Evolutionary conservation across 2,797 vertebrate species (phyloP).

Genomic region (Enteromius thamalakanensis): DNA sequence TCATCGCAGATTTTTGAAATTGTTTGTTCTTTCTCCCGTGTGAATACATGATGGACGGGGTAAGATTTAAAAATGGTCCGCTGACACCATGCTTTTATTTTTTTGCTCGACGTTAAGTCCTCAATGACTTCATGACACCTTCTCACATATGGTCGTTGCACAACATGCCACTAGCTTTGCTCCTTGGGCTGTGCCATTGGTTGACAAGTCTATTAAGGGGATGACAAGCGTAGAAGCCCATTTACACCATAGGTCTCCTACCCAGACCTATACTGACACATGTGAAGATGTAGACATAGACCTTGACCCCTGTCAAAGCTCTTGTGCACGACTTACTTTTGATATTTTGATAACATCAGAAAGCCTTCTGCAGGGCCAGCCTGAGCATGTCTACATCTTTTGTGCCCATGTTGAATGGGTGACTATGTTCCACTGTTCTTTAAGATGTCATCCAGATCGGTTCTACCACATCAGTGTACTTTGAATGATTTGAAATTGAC

Average conservation of each 20-base stretch:
- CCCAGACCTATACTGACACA: slow-evolving; percentile 60
- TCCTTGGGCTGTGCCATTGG: slow-evolving; percentile 58
- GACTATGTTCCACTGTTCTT: slow-evolving; percentile 37
- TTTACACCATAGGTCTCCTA: slow-evolving; percentile 59
- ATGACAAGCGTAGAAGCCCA: slow-evolving; percentile 62
- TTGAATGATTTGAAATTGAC: slow-evolving; percentile 44
- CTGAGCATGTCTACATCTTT: slow-evolving; percentile 46
- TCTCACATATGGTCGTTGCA: slow-evolving; percentile 51
- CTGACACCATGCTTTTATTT: slow-evolving; percentile 9
- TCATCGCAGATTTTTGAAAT: neutral
- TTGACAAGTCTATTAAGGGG: slow-evolving; percentile 65
- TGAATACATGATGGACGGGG: neutral
- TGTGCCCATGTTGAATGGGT: slow-evolving; percentile 35
- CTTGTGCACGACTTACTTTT: slow-evolving; percentile 57
- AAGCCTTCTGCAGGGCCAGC: slow-evolving; percentile 48
- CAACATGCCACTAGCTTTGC: slow-evolving; percentile 58
- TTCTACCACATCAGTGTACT: slow-evolving; percentile 17
- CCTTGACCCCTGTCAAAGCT: slow-evolving; percentile 60
- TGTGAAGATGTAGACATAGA: slow-evolving; percentile 59
- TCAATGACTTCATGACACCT: slow-evolving; percentile 30
- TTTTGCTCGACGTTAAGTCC: slow-evolving; percentile 3
- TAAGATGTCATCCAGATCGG: slow-evolving; percentile 30
- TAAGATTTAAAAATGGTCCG: neutral
- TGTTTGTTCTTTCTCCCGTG: neutral
- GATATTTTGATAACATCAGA: slow-evolving; percentile 59